Conservation (phyloP, 2,797 vertebrate species). For the Leuciscus waleckii region DNA sequence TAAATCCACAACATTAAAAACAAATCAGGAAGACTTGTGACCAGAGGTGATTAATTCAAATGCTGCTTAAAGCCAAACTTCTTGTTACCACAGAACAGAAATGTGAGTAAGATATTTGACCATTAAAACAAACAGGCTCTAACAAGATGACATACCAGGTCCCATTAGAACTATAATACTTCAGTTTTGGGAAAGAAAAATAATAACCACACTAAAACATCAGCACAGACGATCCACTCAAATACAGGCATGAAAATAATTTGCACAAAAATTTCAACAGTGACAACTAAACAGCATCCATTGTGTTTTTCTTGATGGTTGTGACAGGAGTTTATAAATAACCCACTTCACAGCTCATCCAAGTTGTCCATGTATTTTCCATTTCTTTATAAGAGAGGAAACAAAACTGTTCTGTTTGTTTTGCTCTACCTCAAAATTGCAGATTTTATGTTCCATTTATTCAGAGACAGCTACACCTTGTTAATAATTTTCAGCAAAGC, state of each 20-base stretch:
- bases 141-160: conserved; percentile 1
- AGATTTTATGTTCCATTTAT: neutral
- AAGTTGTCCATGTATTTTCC: neutral
- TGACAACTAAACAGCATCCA: neutral
- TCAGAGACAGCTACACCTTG: neutral
- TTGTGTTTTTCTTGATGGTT: neutral
- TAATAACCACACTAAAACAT: neutral
- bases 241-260: neutral
- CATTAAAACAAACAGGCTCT: conserved; percentile 10
- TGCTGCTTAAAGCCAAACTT: neutral
- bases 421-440: neutral
- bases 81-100: conserved; percentile 6
- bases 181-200: neutral
- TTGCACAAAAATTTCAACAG: too few species aligned
- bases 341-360: neutral
- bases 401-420: neutral
- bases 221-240: neutral
- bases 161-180: neutral
- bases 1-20: conserved; percentile 22
- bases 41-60: neutral
- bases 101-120: neutral
- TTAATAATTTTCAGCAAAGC: neutral
- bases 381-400: neutral
- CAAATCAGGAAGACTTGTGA: conserved; percentile 1
- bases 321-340: neutral